Evolutionary conservation across 2,113 vertebrate genomes (phyloP), one percentile per base, ranked within the genome.

Genomic region (Sminthopsis crassicaudata): DNA sequence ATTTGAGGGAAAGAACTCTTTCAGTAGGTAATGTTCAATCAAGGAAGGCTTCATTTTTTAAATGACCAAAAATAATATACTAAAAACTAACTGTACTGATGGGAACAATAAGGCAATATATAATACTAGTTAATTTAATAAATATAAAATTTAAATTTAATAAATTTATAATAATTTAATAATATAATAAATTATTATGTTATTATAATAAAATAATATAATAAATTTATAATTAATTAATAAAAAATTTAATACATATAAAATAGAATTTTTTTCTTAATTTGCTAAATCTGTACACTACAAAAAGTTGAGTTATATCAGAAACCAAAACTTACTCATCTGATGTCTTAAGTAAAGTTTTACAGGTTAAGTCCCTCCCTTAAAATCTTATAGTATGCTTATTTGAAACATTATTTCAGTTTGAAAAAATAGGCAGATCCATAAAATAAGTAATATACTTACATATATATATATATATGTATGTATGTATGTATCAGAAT

Each of bases 101-200:
- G 36, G 50, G 11, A 90, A 89, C 96, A 76, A 50, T 93, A 50
- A 53, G 84, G 11, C 91, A 97, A 95, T 55, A 23, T 4, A 84
- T 90, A 92, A 92, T 90, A 84, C 23, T 25, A n/a, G 46, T 53
- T 91, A 57, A 60, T 52, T 57, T 57, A 60, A 30, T 60, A 12
- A 60, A 60, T 60, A 60, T 26, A 60, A 91, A 92, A 88, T n/a
- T n/a, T n/a, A n/a, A n/a, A n/a, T n/a, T n/a, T n/a, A n/a, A n/a
- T n/a, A n/a, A n/a, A n/a, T n/a, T n/a, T n/a, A n/a, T n/a, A n/a
- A n/a, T n/a, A n/a, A n/a, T n/a, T n/a, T n/a, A n/a, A n/a, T n/a
- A n/a, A n/a, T n/a, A n/a, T n/a, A n/a, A n/a, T n/a, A n/a, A n/a
- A n/a, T n/a, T n/a, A n/a, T n/a, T n/a, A n/a, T n/a, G n/a, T n/a